These are phyloP conservation scores for Platerodrilus igneus DNA, from an alignment of 2,888 invertebrate species.

Conservation along the genomic window DNA sequence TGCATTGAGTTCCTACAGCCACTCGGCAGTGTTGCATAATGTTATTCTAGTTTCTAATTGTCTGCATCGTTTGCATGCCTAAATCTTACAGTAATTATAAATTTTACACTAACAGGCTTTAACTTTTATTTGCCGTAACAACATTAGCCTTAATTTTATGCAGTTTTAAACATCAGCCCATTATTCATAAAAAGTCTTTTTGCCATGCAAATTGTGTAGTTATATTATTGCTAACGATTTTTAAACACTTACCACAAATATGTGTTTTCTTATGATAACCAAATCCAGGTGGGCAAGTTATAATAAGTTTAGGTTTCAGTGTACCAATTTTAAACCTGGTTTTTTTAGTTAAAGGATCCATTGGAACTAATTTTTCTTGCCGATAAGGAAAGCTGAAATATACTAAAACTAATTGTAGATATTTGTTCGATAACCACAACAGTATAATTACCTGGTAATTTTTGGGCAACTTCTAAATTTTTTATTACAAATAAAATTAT, in stretches of 20 bases:
- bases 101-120: no score
- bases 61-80: no score
- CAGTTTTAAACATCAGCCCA: no score
- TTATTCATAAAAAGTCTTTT: not conserved
- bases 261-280: slow-evolving; percentile 40
- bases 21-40: no score
- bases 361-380: slow-evolving; percentile 20
- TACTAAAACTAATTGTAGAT: slow-evolving; percentile 28
- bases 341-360: slow-evolving; percentile 6
- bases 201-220: no score
- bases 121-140: no score
- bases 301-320: slow-evolving; percentile 36
- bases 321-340: slow-evolving; percentile 24
- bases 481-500: slow-evolving; percentile 39
- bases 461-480: slow-evolving; percentile 40
- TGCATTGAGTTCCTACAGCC: no score
- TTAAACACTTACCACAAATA: slow-evolving; percentile 39
- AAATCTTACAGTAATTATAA: no score
- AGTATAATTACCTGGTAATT: slow-evolving; percentile 37
- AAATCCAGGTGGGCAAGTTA: slow-evolving; percentile 44
- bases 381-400: slow-evolving; percentile 26
- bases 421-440: not conserved
- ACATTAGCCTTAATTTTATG: no score
- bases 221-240: no score
- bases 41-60: no score